phyloP scores from a whole-genome alignment of 2,797 vertebrate species.

The Sebastes dallii region DNA sequence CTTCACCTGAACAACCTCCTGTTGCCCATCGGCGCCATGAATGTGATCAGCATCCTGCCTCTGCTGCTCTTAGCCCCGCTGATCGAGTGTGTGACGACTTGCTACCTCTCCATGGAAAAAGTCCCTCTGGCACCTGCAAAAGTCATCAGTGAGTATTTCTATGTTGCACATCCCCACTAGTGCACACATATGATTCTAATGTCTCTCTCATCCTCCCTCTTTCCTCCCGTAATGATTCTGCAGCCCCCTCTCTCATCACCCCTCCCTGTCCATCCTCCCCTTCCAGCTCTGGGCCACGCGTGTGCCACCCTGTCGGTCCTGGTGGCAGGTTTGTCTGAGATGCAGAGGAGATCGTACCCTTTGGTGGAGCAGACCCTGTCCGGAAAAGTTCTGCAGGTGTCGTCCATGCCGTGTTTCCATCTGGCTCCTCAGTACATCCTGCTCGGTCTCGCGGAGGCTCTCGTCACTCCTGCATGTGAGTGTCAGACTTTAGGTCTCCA shows the following conservation, averaged over 20 bases:
- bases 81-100: conserved; percentile 83
- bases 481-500: conserved; percentile 4
- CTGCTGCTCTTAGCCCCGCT: conserved; percentile 87
- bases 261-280: conserved; percentile 57
- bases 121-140: conserved; percentile 77
- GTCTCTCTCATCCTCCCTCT: conserved; percentile 23
- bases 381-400: conserved; percentile 85
- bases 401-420: conserved; percentile 90
- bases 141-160: conserved; percentile 84
- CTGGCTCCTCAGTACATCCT: conserved; percentile 91
- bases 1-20: conserved; percentile 83
- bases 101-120: conserved; percentile 74
- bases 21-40: conserved; percentile 89
- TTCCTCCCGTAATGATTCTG: conserved; percentile 32
- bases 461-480: conserved; percentile 92
- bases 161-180: not conserved
- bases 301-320: conserved; percentile 85
- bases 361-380: conserved; percentile 87
- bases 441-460: conserved; percentile 91
- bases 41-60: conserved; percentile 88
- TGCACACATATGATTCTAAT: not conserved
- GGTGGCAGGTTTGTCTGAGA: conserved; percentile 87
- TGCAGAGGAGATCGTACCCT: conserved; percentile 86
- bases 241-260: conserved; percentile 59
- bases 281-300: conserved; percentile 86